Base-by-base conservation (phyloP, 2,888 invertebrate genomes). In the Noctua janthe region DNA sequence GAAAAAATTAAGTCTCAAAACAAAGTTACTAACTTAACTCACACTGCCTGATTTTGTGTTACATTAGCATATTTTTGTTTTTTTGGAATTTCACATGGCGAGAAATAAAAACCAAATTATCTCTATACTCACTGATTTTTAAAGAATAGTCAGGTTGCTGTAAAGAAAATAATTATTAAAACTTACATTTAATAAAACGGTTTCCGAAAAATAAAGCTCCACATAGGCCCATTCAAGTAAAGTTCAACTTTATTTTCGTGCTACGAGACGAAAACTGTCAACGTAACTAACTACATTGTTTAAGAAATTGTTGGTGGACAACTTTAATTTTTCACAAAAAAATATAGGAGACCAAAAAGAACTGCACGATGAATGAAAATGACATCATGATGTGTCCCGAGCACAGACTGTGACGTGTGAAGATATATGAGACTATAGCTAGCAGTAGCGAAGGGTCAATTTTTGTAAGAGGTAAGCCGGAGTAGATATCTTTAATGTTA, bases 1-100 rank as follows among this genome's bases (percentile, higher is more conserved):
- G 91, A 89, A 83, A 85, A 82, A 82, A 80, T 62, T 69, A 81
- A 77, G 76, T 59, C 56, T 10, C 47, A 69, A 64, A 49, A 13
- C 51, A 54, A 73, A 74, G 43, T 77, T 74, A 47, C 49, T 13
- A 20, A 70, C 20, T 69, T 17, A 4, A 70, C n/a, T 67, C 49
- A 17, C 2, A 49, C 10, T 83, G 13, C n/a, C 20, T 54, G 15
- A 4, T n/a, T 59, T 39, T 51, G 59, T 29, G 10, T 59, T 1
- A n/a, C 0, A 1, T 10, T 13, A 29, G 8, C 5, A 59, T 13
- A 54, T 15, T 39, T 1, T 56, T 35, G 3, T 78, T 47, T 47
- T 20, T 47, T 35, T 8, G 13, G 8, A 56, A 35, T 49, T n/a
- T n/a, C 2, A 2, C 2, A 20, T 4, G 39, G 17, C 17, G 8